A percentile compares a stretch with the other conserved stretches of the same genome.
Evolutionary conservation across 2,797 vertebrate species (phyloP).

Genomic region (Chlorospingus semifuscus): DNA sequence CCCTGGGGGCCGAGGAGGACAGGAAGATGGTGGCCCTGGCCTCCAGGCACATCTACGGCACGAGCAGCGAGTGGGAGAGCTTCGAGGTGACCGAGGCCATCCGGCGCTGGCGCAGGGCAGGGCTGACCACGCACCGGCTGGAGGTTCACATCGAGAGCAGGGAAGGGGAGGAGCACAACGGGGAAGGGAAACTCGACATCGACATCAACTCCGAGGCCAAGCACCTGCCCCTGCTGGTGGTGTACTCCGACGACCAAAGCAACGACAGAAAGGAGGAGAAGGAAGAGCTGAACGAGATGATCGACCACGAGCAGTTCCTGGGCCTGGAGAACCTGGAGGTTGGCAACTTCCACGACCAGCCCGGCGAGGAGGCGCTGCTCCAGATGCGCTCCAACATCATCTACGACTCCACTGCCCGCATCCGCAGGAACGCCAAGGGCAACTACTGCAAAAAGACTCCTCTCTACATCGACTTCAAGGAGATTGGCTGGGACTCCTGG

Average conservation of each 20-base stretch:
- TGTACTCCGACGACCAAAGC: conserved; percentile 95
- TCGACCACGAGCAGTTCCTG: conserved; percentile 85
- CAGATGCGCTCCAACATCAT: conserved; percentile 97
- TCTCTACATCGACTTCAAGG: conserved; percentile 95
- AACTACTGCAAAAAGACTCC: conserved; percentile 94
- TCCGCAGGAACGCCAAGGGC: conserved; percentile 92
- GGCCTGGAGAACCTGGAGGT: conserved; percentile 75
- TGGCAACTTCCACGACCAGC: conserved; percentile 73
- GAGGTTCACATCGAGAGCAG: conserved; percentile 91
- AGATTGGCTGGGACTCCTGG: conserved; percentile 99
- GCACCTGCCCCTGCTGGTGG: conserved; percentile 90
- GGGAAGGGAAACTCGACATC: conserved; percentile 83
- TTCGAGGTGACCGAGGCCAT: conserved; percentile 90
- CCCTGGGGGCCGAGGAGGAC: conserved; percentile 34
- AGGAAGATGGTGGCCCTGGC: conserved; percentile 76
- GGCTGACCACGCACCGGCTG: conserved; percentile 83
- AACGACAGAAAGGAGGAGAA: conserved; percentile 85
- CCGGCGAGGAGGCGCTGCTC: conserved; percentile 88
- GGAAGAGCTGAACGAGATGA: conserved; percentile 92
- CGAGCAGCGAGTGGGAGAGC: conserved; percentile 89
- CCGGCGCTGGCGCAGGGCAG: conserved; percentile 84
- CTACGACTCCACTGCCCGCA: conserved; percentile 90
- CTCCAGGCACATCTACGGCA: conserved; percentile 87
- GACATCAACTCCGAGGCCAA: conserved; percentile 86
- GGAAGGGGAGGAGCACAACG: conserved; percentile 34